Evolutionary conservation across 2,797 vertebrate species (phyloP).

Genomic region (Tympanoctomys barrerae): DNA sequence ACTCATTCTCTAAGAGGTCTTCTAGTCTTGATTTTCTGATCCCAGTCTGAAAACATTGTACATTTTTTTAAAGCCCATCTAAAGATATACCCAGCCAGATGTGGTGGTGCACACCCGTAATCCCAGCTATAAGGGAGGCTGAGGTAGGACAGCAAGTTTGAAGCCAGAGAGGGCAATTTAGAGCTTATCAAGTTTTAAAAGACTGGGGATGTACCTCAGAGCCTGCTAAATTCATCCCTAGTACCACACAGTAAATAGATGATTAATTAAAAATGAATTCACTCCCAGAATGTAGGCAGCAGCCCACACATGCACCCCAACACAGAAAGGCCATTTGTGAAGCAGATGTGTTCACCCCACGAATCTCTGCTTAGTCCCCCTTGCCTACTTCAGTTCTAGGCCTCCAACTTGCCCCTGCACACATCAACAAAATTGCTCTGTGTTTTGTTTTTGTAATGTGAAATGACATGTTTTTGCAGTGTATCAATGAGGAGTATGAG

Average conservation of each 20-base stretch:
- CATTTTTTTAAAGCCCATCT: not conserved
- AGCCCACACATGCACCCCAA: too few species aligned
- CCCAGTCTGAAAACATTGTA: not conserved
- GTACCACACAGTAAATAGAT: not conserved
- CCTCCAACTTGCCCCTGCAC: not conserved
- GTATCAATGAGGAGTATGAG: not conserved
- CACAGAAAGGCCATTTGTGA: not conserved
- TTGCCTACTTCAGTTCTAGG: not conserved
- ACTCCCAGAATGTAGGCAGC: not conserved
- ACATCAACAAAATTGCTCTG: not conserved
- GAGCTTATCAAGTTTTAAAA: not conserved
- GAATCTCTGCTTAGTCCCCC: not conserved
- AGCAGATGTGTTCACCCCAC: not conserved
- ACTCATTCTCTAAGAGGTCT: not conserved
- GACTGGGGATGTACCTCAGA: not conserved
- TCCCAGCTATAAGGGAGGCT: not conserved
- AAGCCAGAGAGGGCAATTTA: not conserved
- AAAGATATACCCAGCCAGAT: not conserved
- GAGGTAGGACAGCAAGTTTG: not conserved
- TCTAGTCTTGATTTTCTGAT: not conserved
- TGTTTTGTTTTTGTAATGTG: not conserved
- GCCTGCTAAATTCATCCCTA: not conserved
- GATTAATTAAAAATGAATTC: not conserved
- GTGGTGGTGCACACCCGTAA: not conserved
- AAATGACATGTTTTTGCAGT: not conserved